Evolutionary conservation across 2,797 vertebrate genomes (phyloP).

Genomic region (Leptodactylus fallax): DNA sequence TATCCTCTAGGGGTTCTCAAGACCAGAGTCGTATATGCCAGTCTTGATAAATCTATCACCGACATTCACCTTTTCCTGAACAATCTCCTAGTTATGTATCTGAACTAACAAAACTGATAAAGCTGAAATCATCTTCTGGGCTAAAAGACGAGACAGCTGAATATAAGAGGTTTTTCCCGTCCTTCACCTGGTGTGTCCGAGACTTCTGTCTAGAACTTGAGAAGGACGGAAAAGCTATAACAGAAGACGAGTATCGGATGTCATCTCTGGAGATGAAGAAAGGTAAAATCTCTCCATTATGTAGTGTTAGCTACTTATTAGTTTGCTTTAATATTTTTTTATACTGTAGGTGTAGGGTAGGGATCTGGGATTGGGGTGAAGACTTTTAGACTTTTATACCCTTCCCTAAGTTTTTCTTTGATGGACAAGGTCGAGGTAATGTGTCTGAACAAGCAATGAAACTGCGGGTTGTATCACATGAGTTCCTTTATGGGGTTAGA

Average conservation of each 20-base stretch:
- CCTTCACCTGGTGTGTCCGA: slow-evolving; percentile 72
- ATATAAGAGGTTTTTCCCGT: slow-evolving; percentile 64
- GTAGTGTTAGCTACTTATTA: neutral
- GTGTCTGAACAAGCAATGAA: too few relatives aligned
- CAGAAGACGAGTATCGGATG: slow-evolving; percentile 71
- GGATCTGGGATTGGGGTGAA: too few relatives aligned
- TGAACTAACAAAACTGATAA: slow-evolving; percentile 65
- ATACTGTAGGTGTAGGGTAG: too few relatives aligned
- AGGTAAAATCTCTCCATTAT: neutral
- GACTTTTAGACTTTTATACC: too few relatives aligned
- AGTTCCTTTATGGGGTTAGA: too few relatives aligned
- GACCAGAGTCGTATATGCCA: too few relatives aligned
- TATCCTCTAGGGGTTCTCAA: too few relatives aligned
- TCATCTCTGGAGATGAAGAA: slow-evolving; percentile 65
- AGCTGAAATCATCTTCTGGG: neutral
- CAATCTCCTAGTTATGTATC: slow-evolving; percentile 65
- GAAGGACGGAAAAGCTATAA: slow-evolving; percentile 63
- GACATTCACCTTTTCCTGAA: neutral
- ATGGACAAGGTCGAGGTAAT: too few relatives aligned
- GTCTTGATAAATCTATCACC: neutral
- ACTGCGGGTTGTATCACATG: too few relatives aligned
- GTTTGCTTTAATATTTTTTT: too few relatives aligned
- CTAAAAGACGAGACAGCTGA: slow-evolving; percentile 41
- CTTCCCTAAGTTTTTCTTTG: too few relatives aligned
- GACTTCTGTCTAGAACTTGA: slow-evolving; percentile 71